Evolutionary conservation across 2,797 vertebrate species (phyloP).

Genomic region (Anguilla marmorata): DNA sequence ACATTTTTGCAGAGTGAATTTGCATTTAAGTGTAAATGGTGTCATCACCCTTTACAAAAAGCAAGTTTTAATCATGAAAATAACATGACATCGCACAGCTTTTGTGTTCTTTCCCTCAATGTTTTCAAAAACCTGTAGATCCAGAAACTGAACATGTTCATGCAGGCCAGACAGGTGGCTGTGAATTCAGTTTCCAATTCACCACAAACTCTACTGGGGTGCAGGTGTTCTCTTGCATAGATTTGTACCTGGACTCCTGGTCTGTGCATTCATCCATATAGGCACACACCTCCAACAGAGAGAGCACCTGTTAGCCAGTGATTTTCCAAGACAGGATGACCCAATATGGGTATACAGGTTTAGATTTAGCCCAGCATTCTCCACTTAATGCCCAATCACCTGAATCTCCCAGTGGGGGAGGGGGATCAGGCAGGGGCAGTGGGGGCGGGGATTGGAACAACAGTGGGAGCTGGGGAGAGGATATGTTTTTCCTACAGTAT

Average conservation of each 20-base stretch:
- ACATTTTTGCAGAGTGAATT: neutral
- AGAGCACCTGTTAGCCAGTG: constrained; percentile 30
- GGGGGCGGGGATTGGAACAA: constrained; percentile 20
- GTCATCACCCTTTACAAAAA: neutral
- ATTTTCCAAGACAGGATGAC: constrained; percentile 13
- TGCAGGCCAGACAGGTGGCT: neutral
- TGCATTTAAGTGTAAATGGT: neutral
- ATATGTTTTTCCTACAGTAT: constrained; percentile 27
- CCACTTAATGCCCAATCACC: constrained; percentile 10
- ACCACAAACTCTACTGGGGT: neutral
- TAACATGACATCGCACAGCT: neutral
- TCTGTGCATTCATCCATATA: constrained; percentile 26
- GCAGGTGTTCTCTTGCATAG: neutral
- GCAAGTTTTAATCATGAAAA: neutral
- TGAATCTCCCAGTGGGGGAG: neutral
- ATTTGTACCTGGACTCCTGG: constrained; percentile 28
- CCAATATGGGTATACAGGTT: constrained; percentile 3
- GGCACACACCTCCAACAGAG: constrained; percentile 17
- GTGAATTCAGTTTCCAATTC: neutral
- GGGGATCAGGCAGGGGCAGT: neutral
- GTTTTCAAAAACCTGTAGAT: neutral
- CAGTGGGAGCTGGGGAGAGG: neutral
- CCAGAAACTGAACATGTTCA: constrained; percentile 36
- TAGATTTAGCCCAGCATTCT: neutral
- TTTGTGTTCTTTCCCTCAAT: neutral